Conservation (phyloP, 2,113 vertebrate genomes). For the Nibea albiflora region DNA sequence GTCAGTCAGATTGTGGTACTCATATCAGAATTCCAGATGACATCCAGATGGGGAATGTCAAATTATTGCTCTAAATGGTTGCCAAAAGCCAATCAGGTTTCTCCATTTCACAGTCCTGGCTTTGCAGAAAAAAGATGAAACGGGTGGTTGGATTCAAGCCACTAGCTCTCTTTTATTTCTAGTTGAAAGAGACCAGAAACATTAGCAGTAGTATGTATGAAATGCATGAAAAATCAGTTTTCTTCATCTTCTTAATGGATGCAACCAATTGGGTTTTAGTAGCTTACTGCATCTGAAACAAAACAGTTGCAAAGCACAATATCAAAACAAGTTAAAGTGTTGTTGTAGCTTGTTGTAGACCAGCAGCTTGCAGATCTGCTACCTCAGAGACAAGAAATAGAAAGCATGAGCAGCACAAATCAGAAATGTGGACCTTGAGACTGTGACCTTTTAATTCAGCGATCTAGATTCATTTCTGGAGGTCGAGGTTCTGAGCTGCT, state of each 20-base stretch:
- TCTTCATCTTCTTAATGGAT: not conserved
- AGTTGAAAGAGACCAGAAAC: not conserved
- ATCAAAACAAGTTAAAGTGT: not conserved
- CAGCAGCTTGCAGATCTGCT: not conserved
- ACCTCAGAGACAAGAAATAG: not conserved
- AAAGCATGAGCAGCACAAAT: not conserved
- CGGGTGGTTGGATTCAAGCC: not conserved
- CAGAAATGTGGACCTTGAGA: not conserved
- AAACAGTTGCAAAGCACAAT: too few species aligned
- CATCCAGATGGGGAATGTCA: conserved; percentile 33
- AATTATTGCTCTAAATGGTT: not conserved
- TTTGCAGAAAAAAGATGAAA: not conserved
- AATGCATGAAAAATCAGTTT: not conserved
- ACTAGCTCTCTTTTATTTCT: not conserved
- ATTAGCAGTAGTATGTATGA: too few species aligned
- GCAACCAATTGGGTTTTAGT: not conserved
- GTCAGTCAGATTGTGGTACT: not conserved
- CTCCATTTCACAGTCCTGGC: conserved; percentile 13
- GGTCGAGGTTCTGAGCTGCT: not conserved
- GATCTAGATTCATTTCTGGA: too few species aligned
- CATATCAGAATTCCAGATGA: not conserved
- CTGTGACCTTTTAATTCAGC: too few species aligned
- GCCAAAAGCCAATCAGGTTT: conserved; percentile 29
- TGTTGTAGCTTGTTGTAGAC: too few species aligned
- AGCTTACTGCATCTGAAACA: not conserved